These are phyloP conservation scores for Aradophagus sp. DNA, from an alignment of 1,140 invertebrate genomes.

Conservation along the genomic window DNA sequence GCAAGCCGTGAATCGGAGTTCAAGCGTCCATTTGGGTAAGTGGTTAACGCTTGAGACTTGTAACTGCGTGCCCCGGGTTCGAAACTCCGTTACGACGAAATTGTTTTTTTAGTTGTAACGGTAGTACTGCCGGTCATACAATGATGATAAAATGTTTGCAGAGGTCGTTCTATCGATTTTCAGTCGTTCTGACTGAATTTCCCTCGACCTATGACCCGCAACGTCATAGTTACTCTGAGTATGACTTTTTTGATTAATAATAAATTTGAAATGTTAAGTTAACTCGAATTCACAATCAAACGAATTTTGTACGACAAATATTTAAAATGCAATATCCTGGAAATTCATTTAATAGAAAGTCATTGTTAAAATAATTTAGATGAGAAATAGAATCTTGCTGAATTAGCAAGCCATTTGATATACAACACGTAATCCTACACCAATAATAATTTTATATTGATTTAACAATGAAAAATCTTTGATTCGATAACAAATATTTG, in stretches of 20 bases:
- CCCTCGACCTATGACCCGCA: conserved; percentile 55
- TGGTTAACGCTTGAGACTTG: background rate
- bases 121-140: background rate
- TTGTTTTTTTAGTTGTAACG: background rate
- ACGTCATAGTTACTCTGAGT: conserved; percentile 74
- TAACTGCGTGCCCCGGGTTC: background rate
- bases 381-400: too few species aligned
- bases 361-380: too few species aligned
- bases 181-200: conserved; percentile 57
- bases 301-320: too few species aligned
- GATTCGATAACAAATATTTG: too few species aligned
- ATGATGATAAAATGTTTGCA: conserved; percentile 39
- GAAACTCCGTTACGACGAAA: background rate
- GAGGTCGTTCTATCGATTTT: conserved; percentile 54
- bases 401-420: too few species aligned
- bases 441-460: too few species aligned
- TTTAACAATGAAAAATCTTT: too few species aligned
- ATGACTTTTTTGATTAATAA: conserved; percentile 55
- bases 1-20: too few species aligned
- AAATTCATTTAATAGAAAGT: too few species aligned
- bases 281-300: too few species aligned
- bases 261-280: conserved; percentile 4
- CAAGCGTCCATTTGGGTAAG: background rate
- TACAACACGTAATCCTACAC: too few species aligned
- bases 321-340: too few species aligned